Evolutionary conservation across 2,797 vertebrate species (phyloP).

Genomic region (Petrocephalus schoutedeni): DNA sequence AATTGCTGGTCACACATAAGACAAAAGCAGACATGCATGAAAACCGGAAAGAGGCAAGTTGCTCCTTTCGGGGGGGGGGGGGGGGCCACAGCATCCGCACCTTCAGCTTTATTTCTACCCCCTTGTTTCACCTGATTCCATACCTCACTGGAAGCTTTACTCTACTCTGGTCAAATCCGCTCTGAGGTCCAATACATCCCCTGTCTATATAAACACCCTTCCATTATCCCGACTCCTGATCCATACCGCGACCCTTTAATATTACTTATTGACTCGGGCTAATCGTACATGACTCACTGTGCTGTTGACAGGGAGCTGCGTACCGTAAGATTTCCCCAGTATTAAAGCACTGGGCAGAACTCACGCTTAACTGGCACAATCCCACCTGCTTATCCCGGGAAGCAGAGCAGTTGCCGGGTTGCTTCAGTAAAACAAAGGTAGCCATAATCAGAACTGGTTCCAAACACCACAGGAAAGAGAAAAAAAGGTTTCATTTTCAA

Average conservation of each 20-base stretch:
- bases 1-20: background rate
- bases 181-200: conserved; percentile 26
- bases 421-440: conserved; percentile 60
- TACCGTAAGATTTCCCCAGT: background rate
- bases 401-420: conserved; percentile 52
- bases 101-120: background rate
- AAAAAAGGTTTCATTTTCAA: conserved; percentile 66
- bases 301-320: background rate
- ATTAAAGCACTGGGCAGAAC: background rate
- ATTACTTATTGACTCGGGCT: conserved; percentile 22
- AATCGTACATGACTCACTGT: conserved; percentile 14
- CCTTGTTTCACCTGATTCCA: background rate
- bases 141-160: conserved; percentile 7
- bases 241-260: conserved; percentile 23
- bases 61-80: background rate
- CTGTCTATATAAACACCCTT: conserved; percentile 31
- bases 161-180: conserved; percentile 32
- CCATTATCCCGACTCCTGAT: conserved; percentile 18
- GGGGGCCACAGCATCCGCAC: background rate
- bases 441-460: conserved; percentile 55
- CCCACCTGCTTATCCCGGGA: conserved; percentile 18
- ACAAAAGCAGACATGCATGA: background rate
- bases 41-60: background rate
- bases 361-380: background rate
- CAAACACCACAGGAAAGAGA: conserved; percentile 44